phyloP scores from a whole-genome alignment of 2,888 invertebrate genomes.

The Nemurella pictetii region DNA sequence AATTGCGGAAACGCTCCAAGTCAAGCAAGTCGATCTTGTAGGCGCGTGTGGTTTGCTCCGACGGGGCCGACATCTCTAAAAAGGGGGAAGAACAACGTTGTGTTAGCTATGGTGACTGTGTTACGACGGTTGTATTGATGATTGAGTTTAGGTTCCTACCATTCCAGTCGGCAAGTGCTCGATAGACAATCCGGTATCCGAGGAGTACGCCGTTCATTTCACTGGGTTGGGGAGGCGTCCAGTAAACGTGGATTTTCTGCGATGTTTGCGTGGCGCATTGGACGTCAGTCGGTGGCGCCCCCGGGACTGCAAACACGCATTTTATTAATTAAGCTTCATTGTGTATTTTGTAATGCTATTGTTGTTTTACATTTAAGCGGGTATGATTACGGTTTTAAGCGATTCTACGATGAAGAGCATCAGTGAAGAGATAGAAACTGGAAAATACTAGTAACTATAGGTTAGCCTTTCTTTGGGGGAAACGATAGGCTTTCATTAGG shows the following conservation, averaged over 20 bases:
- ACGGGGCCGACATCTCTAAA: constrained; percentile 29
- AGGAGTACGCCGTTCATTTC: constrained; percentile 53
- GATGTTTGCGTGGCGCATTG: constrained; percentile 52
- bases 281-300: constrained; percentile 52
- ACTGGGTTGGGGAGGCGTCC: constrained; percentile 52
- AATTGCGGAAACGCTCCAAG: constrained; percentile 53
- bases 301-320: constrained; percentile 50
- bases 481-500: too few relatives aligned
- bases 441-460: too few relatives aligned
- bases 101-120: not conserved
- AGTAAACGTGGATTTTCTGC: constrained; percentile 51
- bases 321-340: too few relatives aligned
- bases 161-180: constrained; percentile 44
- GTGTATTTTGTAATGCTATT: too few relatives aligned
- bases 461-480: too few relatives aligned
- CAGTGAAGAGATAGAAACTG: too few relatives aligned
- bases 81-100: not conserved
- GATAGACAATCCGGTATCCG: constrained; percentile 53
- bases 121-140: not conserved
- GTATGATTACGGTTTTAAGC: too few relatives aligned
- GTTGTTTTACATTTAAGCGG: too few relatives aligned
- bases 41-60: constrained; percentile 40
- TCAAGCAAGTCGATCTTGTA: constrained; percentile 41
- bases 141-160: constrained; percentile 18
- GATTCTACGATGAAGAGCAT: too few relatives aligned